Conservation (phyloP, 1,140 invertebrate genomes). For the Pachypsylla venusta region DNA sequence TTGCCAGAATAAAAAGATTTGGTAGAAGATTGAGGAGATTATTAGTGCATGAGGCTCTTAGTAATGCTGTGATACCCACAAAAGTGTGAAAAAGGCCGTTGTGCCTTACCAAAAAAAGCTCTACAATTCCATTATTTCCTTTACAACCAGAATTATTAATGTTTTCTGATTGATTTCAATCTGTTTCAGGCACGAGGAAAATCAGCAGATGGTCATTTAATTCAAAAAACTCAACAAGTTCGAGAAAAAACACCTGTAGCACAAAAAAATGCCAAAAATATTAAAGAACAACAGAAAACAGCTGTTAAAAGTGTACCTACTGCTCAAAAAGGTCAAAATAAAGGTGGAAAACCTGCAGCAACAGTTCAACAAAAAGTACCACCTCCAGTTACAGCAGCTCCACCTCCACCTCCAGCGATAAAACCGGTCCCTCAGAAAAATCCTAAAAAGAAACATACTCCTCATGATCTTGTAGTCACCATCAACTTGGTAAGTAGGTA, state of each 20-base stretch:
- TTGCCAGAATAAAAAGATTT: too few species aligned
- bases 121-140: too few species aligned
- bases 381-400: slow-evolving; percentile 35
- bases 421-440: slow-evolving; percentile 34
- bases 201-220: not conserved
- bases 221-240: not conserved
- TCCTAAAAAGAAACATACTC: slow-evolving; percentile 59
- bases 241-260: not conserved
- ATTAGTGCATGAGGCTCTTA: too few species aligned
- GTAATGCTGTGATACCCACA: too few species aligned
- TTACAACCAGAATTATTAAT: too few species aligned
- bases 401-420: slow-evolving; percentile 45
- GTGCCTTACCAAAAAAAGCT: too few species aligned
- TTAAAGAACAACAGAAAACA: not conserved
- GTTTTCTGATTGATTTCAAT: slow-evolving; percentile 7
- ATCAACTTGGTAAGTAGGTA: slow-evolving; percentile 62
- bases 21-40: too few species aligned
- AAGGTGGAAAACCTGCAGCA: not conserved
- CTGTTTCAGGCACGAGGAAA: slow-evolving; percentile 9
- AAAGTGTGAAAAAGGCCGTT: too few species aligned
- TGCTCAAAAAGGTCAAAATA: not conserved
- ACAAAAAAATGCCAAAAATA: not conserved
- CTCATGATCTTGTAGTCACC: slow-evolving; percentile 62
- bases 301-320: not conserved
- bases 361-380: slow-evolving; percentile 20